Evolutionary conservation across 2,888 invertebrate species (phyloP), one percentile per base, ranked within the genome.

Genomic region (Nebria brevicollis): DNA sequence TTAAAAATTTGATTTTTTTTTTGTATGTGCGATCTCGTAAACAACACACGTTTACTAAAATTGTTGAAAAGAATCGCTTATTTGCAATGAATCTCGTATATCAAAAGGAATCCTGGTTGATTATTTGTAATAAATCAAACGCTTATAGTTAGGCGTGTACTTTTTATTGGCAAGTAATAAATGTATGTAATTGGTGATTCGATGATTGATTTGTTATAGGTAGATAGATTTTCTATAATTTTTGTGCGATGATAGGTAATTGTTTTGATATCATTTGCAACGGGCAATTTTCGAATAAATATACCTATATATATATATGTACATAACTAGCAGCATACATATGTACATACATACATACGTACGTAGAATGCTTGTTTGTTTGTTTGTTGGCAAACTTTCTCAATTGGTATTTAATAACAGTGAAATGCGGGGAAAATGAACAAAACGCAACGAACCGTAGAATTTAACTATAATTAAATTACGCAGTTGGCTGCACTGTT

Each of bases 371-470:
- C 8, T 54, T 54, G 54, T 54, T 54, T 54, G 54, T 54, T 54
- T 54, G 54, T 54, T 54, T 54, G 54, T 54, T 54, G 7, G 54
- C 25, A 79, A 80, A 80, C 80, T 80, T 80, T 80, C 80, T 80
- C 80, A 80, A 80, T 80, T 80, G 80, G 75, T 75, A 80, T 80
- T 80, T 80, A 80, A 80, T 80, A 75, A 75, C 75, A 72, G 80
- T 72, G 80, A 80, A 80, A 80, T 80, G 70, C 66, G 64, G 72
- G 80, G 54, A 5, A 54, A 54, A 54, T 54, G 54, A 54, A 54
- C 54, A 54, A 54, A 78, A 68, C 43, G 79, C 80, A 80, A 70
- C 75, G 66, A 80, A 80, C 64, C 72, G 80, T 20, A 41, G 68
- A 80, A 80, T 65, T 80, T 80, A 80, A 80, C 72, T 80, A 80